Base-by-base conservation (phyloP, 1,140 invertebrate genomes). In the Cephus cinctus region DNA sequence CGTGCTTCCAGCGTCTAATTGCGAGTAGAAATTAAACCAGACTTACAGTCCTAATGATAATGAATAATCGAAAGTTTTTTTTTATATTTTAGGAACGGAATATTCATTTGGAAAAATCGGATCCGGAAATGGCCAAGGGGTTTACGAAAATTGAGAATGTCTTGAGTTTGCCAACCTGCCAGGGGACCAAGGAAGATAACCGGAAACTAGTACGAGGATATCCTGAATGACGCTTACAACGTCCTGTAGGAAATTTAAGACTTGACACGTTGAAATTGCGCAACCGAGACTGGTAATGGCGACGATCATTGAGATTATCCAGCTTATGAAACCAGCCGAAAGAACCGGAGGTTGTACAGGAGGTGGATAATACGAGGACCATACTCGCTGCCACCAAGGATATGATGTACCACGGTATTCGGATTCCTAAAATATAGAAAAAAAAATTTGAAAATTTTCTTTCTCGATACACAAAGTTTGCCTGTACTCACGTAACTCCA, bases 301-400 rank as follows among this genome's bases (percentile, higher is more conserved):
- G n/a, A 71, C 42, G 2, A 44, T 36, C 64, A 74, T 73, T 5
- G 70, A 67, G 12, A 67, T 53, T 20, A 67, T 44, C 71, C 71
- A 74, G 34, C 70, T 71, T n/a, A 74, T 59, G 12, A 74, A 65
- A 51, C 56, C 55, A 0, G 66, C 62, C 2, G 70, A 74, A 27
- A 74, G 38, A 1, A 63, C 32, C 4, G 65, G 61, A 0, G 64
- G 56, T 35, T 59, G 43, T 9, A 54, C 11, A 2, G 58, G 47
- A 18, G 51, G 50, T 11, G 69, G 65, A 32, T 71, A 70, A 35
- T 71, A 73, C 5, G 57, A 59, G 0, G 59, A 58, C 70, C 70
- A 74, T n/a, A 73, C 69, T 21, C 51, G 55, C 46, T 69, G 61
- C 71, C 71, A 74, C 71, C 71, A 74, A 1, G 59, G 59, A 31